phyloP scores from a whole-genome alignment of 2,797 vertebrate species.

The Loriculus beryllinus region DNA sequence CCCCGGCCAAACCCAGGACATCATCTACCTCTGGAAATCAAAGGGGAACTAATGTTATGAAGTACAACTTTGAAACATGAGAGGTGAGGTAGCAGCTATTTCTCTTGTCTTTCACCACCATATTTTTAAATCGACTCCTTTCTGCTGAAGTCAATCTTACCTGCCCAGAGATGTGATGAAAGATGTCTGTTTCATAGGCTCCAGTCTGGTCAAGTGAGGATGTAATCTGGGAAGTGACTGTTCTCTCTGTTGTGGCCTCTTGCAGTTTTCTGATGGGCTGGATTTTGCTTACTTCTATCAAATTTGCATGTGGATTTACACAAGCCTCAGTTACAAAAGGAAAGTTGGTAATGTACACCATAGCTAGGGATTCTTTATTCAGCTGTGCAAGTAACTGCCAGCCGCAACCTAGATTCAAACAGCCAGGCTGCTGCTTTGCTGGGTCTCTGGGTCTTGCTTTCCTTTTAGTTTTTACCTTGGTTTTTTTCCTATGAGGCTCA shows the following conservation, averaged over 20 bases:
- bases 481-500: neutral
- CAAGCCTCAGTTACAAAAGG: neutral
- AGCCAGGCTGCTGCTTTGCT: neutral
- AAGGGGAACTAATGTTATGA: neutral
- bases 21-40: neutral
- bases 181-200: neutral
- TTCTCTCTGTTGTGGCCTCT: neutral
- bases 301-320: neutral
- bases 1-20: too few relatives aligned
- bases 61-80: neutral
- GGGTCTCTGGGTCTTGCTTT: neutral
- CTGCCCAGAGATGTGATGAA: neutral
- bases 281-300: neutral
- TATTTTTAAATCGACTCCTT: neutral
- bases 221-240: neutral
- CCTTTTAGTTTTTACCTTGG: accelerated
- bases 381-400: neutral
- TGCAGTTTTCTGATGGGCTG: neutral
- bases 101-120: neutral
- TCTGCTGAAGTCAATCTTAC: neutral
- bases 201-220: neutral
- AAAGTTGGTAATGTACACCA: neutral
- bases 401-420: neutral
- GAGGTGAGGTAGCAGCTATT: neutral
- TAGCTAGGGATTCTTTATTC: neutral